phyloP scores from a whole-genome alignment of 2,888 invertebrate genomes.

The Globia sparganii region DNA sequence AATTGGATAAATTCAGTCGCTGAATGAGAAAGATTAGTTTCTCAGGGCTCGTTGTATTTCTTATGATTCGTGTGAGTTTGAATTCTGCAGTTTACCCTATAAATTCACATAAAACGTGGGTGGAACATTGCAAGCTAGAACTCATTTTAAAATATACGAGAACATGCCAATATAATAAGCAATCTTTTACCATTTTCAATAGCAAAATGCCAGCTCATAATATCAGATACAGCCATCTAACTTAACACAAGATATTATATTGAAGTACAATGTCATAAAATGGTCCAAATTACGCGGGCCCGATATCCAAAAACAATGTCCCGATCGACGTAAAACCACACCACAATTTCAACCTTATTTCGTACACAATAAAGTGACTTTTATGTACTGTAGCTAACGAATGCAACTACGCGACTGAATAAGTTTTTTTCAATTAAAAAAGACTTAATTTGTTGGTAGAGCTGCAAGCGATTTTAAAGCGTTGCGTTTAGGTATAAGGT shows the following conservation, averaged over 20 bases:
- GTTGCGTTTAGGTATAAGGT: slow-evolving; percentile 54
- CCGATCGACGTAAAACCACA: slow-evolving; percentile 71
- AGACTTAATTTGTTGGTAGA: slow-evolving; percentile 80
- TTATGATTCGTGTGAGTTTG: too few relatives aligned
- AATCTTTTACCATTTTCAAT: slow-evolving; percentile 68
- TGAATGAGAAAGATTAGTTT: accelerated
- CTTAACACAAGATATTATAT: slow-evolving; percentile 82
- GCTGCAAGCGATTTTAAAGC: slow-evolving; percentile 60
- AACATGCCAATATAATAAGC: slow-evolving; percentile 48
- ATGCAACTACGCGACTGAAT: slow-evolving; percentile 88
- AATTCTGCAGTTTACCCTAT: neutral
- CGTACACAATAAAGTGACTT: slow-evolving; percentile 71
- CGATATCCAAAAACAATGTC: slow-evolving; percentile 88
- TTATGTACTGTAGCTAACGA: slow-evolving; percentile 72
- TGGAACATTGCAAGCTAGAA: neutral
- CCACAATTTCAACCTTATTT: slow-evolving; percentile 71
- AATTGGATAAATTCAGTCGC: neutral
- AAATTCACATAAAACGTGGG: neutral
- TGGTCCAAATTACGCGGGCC: slow-evolving; percentile 86
- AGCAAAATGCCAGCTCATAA: slow-evolving; percentile 71
- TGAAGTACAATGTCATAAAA: slow-evolving; percentile 85
- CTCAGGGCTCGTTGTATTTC: neutral
- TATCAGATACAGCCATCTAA: slow-evolving; percentile 77
- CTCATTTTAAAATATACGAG: slow-evolving; percentile 25
- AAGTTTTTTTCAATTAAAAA: slow-evolving; percentile 88